Evolutionary conservation across 2,113 vertebrate genomes (phyloP).

Genomic region (Erythrocercus mccallii): DNA sequence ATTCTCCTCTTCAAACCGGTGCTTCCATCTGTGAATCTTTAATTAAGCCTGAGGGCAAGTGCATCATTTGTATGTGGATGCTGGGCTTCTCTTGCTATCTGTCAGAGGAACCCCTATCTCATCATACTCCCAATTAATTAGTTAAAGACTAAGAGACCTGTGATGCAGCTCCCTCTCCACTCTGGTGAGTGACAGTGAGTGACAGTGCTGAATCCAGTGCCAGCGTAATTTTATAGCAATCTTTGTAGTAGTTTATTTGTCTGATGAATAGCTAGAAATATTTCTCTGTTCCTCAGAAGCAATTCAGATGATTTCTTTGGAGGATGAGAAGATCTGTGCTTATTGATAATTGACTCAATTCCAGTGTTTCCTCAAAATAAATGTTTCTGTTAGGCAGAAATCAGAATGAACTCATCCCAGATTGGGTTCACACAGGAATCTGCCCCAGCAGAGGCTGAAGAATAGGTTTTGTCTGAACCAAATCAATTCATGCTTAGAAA

Average conservation of each 20-base stretch:
- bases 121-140: neutral
- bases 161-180: neutral
- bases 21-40: neutral
- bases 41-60: neutral
- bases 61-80: too few species aligned
- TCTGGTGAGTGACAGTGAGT: neutral
- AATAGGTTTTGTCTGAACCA: neutral
- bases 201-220: neutral
- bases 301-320: neutral
- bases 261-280: neutral
- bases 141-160: neutral
- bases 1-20: neutral
- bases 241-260: neutral
- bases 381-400: neutral
- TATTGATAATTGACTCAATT: neutral
- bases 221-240: accelerated
- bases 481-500: neutral
- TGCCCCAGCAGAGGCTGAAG: neutral
- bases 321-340: neutral
- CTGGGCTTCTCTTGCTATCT: neutral
- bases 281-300: neutral
- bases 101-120: neutral
- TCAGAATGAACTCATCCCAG: neutral
- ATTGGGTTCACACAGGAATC: neutral
- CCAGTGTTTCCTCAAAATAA: neutral